These are phyloP conservation scores for Gastracanthus pulcherrimus DNA, from an alignment of 2,888 invertebrate genomes.

Conservation along the genomic window DNA sequence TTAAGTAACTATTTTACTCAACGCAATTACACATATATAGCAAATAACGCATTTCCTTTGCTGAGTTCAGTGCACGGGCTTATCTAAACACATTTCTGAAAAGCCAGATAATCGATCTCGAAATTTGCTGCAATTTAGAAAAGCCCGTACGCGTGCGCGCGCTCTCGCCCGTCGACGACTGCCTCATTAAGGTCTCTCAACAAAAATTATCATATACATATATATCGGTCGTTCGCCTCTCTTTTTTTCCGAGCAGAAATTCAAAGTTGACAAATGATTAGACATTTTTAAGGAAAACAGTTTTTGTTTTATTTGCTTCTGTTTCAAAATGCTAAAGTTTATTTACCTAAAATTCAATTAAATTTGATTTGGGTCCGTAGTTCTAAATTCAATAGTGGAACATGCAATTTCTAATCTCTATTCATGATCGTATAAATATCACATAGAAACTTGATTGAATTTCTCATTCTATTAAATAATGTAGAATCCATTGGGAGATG, in stretches of 20 bases:
- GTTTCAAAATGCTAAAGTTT: no score
- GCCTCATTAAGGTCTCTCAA: conserved; percentile 33
- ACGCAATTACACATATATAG: not conserved
- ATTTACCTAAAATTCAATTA: no score
- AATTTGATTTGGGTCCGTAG: no score
- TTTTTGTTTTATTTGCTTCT: not conserved
- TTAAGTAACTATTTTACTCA: no score
- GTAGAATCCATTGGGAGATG: not conserved
- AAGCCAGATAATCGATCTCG: not conserved
- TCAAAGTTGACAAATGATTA: not conserved
- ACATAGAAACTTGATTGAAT: conserved; percentile 7
- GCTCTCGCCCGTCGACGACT: not conserved
- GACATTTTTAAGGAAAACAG: not conserved
- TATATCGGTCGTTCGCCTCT: not conserved
- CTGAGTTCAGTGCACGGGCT: conserved; percentile 10
- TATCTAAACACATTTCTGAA: conserved; percentile 26
- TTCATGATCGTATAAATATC: not conserved
- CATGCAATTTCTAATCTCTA: conserved; percentile 11
- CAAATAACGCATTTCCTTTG: not conserved
- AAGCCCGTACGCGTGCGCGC: not conserved
- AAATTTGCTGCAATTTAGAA: conserved; percentile 1
- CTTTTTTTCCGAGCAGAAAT: conserved; percentile 21
- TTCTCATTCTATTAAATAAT: not conserved
- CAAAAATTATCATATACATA: conserved; percentile 35
- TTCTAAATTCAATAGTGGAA: not conserved